Base-by-base conservation (phyloP, 1,140 invertebrate species). In the Ceratitis capitata region DNA sequence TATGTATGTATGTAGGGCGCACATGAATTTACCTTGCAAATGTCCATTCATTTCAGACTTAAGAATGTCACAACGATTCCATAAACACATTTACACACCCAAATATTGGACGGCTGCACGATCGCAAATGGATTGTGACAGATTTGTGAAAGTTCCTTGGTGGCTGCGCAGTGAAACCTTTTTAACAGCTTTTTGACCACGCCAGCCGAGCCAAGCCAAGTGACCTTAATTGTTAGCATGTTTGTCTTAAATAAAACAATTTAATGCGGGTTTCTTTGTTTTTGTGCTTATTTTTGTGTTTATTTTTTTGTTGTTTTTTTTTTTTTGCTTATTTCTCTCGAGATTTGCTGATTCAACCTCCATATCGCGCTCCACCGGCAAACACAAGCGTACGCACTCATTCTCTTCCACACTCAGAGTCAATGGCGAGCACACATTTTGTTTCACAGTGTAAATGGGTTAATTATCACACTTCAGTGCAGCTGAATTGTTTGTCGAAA, bases 401-500 rank as follows among this genome's bases (percentile, higher is more conserved):
- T 10, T 61, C 29, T n/a, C 14, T 56, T 64, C 32, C 23, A 64
- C 58, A 64, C 23, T 64, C 58, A 56, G 23, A 64, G 58, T 64
- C 58, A 56, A 56, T 56, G 51, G 58, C 12, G 16, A 14, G 64
- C 64, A 14, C 56, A 39, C 29, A 74, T 74, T 74, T 74, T 74
- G 32, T 74, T 74, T 19, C 69, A 78, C 23, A 78, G 69, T 45
- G 39, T 78, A 78, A 78, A 78, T 78, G 69, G 69, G 69, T 78
- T 78, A 78, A 78, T 78, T 78, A 78, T 78, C 39, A 78, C 69
- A 78, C 69, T 78, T 78, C 16, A 78, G 39, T 78, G 69, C 69
- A 78, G 69, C 69, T 78, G 69, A 78, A 78, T 78, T 78, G 69
- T 78, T 78, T 78, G 69, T 78, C 69, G 69, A 78, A 78, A 78